Evolutionary conservation across 1,140 invertebrate species (phyloP), one percentile per base, ranked within the genome.

Genomic region (Agrilus planipennis): DNA sequence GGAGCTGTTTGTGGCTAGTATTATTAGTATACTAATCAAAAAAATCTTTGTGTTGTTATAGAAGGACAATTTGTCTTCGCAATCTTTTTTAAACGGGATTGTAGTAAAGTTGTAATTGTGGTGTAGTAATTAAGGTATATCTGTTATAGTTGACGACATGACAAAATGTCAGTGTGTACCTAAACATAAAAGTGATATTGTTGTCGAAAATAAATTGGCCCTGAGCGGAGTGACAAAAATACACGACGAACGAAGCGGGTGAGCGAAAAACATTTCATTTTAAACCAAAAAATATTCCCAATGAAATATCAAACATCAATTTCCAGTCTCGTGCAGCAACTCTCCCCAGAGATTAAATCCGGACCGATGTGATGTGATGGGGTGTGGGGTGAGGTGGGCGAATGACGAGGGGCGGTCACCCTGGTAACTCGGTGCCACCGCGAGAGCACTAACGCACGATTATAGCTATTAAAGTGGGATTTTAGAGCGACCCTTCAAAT

Each of bases 401-500:
- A 52, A 47, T 47, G 41, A 37, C 34, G 44, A 37, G 47, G 34
- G 51, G 42, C 44, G 45, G 42, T 53, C 51, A 53, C 51, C 51
- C 45, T 45, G 51, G 51, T 47, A 53, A 53, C 51, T 50, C 47
- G 39, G 45, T 41, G 45, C 42, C 34, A 50, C 45, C 48, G 46
- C 47, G 42, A 42, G 45, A 47, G 51, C 47, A 53, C 51, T 53
- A 46, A 49, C 47, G 51, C 53, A 53, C 51, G 53, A 55, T 55
- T 55, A 55, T 55, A 55, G 48, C 53, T 55, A 55, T 55, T 55
- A 55, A 55, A 55, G 42, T 47, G 39, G 51, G 46, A 51, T 53
- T 55, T 54, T 52, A 52, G 42, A 51, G 32, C 43, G 45, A 21
- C 42, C 43, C 42, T 40, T 43, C 35, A 48, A 50, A 50, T 50